Evolutionary conservation across 2,888 invertebrate species (phyloP).

Genomic region (Leuctra nigra): DNA sequence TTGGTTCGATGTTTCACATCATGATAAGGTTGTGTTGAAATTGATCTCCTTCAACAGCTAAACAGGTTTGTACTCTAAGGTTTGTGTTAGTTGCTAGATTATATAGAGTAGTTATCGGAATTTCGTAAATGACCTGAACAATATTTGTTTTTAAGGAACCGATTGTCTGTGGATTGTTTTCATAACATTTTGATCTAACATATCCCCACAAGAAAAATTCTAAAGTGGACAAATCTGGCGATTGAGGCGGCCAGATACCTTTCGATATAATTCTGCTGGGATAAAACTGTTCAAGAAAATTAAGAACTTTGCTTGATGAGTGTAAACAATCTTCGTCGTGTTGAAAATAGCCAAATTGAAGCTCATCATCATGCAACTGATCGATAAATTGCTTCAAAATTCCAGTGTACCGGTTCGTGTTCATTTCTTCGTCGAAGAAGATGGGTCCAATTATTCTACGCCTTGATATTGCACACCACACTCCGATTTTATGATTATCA

Average conservation of each 20-base stretch:
- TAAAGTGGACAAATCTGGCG: not conserved
- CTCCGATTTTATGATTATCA: not conserved
- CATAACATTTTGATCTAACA: slow-evolving; percentile 4
- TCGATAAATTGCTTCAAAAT: not conserved
- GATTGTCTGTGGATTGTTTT: not conserved
- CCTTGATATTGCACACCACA: slow-evolving; percentile 11
- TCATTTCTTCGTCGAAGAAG: not conserved
- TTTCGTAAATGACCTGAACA: slow-evolving; percentile 4
- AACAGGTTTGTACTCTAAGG: slow-evolving; percentile 5
- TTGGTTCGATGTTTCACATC: too few species aligned
- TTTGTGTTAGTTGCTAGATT: not conserved
- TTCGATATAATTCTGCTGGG: slow-evolving; percentile 3
- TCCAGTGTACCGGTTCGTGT: not conserved
- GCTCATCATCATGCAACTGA: slow-evolving; percentile 8
- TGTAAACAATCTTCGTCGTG: slow-evolving; percentile 2
- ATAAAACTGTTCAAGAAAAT: not conserved
- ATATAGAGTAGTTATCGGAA: not conserved
- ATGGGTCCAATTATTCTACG: slow-evolving; percentile 3
- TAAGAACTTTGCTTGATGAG: not conserved
- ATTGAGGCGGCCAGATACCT: slow-evolving; percentile 1
- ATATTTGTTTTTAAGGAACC: not conserved
- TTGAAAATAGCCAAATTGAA: slow-evolving; percentile 10
- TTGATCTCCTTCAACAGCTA: not conserved
- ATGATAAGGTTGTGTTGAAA: too few species aligned
- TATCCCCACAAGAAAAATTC: slow-evolving; percentile 13